A percentile compares a stretch with the other conserved stretches of the same genome.
Evolutionary conservation across 2,797 vertebrate species (phyloP).

Genomic region (Lithobates sylvaticus): DNA sequence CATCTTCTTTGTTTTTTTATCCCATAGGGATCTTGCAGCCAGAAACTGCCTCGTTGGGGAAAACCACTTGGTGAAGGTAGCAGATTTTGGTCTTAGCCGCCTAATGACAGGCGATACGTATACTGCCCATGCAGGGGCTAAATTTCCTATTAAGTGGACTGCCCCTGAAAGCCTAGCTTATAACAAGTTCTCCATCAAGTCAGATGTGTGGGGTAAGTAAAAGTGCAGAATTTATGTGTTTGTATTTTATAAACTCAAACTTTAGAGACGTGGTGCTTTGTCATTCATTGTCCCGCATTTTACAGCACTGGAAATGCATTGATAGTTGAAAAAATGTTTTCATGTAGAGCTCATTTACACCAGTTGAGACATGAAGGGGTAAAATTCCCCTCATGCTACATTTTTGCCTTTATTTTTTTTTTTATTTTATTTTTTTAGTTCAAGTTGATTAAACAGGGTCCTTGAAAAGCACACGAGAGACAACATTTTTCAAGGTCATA

Average conservation of each 20-base stretch:
- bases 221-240: background rate
- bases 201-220: conserved; percentile 96
- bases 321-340: too few species aligned
- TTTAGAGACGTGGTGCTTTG: too few species aligned
- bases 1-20: background rate
- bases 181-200: conserved; percentile 99
- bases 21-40: conserved; percentile 91
- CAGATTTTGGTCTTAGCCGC: conserved; percentile 95
- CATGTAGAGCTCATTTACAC: too few species aligned
- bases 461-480: too few species aligned
- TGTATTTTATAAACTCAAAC: too few species aligned
- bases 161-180: conserved; percentile 98
- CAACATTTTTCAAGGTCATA: too few species aligned
- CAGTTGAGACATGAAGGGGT: background rate
- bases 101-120: conserved; percentile 97
- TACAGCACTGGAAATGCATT: too few species aligned
- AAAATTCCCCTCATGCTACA: background rate
- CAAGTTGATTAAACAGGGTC: too few species aligned
- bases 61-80: conserved; percentile 98
- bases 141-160: conserved; percentile 99
- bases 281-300: too few species aligned
- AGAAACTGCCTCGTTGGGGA: conserved; percentile 98
- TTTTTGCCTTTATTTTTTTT: too few species aligned
- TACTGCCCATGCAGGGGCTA: conserved; percentile 94
- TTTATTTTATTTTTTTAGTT: too few species aligned